Evolutionary conservation across 2,797 vertebrate species (phyloP), one percentile per base, ranked within the genome.

Genomic region (Phataginus tricuspis): DNA sequence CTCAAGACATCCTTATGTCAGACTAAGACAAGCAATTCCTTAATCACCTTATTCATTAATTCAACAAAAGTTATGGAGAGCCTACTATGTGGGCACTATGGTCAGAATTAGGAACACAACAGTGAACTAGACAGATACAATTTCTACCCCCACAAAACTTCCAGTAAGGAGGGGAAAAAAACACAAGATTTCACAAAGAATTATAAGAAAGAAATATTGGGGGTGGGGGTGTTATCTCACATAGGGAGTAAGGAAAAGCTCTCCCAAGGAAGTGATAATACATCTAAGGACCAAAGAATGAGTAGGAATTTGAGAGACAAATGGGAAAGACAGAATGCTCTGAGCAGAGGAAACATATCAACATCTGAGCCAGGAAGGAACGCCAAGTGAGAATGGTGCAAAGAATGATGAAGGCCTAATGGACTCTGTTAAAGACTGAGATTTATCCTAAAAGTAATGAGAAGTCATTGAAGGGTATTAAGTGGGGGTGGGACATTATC

Each of bases 251-350:
- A 95, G 68, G 12, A 85, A 95, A 96, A 57, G 42, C 21, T 80
- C 51, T 57, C 88, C 88, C 80, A 94, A 91, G 49, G n/a, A 90
- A 96, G 29, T 42, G 31, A 59, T 45, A n/a, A 31, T 77, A 80
- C 10, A 82, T 23, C 10, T 49, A 80, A 72, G 57, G 79, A 90
- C n/a, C 25, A 4, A 63, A 86, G 37, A 90, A 21, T 42, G 53
- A 92, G 25, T 39, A 95, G 42, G 23, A 90, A 80, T 1, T 88
- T 9, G 53, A 87, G 19, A 82, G 42, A 63, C 69, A 91, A 78
- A 49, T 63, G 51, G n/a, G 49, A 90, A 55, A 75, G 27, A 34
- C 79, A 93, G 59, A 90, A 45, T 61, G 15, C 27, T 72, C 37
- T 34, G 8, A 95, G 75, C 31, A 80, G 16, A 82, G 15, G 25